Evolutionary conservation across 2,113 vertebrate species (phyloP).

Genomic region (Seriola quinqueradiata): DNA sequence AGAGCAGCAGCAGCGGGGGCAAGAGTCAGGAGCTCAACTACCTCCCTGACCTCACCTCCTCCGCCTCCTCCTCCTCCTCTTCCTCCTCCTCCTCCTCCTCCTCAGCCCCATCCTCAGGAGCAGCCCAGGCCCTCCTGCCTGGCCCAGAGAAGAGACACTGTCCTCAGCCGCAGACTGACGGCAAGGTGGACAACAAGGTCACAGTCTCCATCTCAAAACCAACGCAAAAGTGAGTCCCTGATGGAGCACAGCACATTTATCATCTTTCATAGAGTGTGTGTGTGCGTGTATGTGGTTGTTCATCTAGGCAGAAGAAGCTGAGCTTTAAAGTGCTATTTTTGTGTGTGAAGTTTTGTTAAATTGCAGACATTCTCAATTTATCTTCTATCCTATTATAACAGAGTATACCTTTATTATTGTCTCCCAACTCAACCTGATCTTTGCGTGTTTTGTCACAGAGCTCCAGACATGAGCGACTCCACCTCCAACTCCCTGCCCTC

Average conservation of each 20-base stretch:
- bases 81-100: constrained; percentile 84
- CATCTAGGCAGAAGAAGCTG: neutral
- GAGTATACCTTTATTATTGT: neutral
- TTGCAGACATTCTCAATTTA: neutral
- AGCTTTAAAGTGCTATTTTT: neutral
- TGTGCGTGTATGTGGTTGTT: neutral
- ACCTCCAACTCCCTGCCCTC: constrained; percentile 88
- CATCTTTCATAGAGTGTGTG: neutral
- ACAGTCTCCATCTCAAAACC: constrained; percentile 91
- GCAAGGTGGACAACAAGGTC: constrained; percentile 90
- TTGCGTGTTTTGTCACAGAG: constrained; percentile 79
- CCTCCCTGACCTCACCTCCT: constrained; percentile 89
- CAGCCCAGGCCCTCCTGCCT: constrained; percentile 79
- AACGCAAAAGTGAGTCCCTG: constrained; percentile 83
- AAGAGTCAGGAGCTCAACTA: constrained; percentile 94
- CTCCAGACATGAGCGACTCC: constrained; percentile 88
- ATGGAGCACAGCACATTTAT: neutral
- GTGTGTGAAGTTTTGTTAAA: neutral
- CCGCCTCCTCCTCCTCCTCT: constrained; percentile 84
- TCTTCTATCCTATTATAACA: neutral
- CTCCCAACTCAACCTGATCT: neutral
- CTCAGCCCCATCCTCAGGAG: constrained; percentile 82
- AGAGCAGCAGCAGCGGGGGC: constrained; percentile 93
- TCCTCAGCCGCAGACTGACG: constrained; percentile 84
- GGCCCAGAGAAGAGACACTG: constrained; percentile 88